A percentile compares a stretch with the other conserved stretches of the same genome.
Conservation (phyloP, 2,113 vertebrate genomes). For the Morone chrysops region DNA sequence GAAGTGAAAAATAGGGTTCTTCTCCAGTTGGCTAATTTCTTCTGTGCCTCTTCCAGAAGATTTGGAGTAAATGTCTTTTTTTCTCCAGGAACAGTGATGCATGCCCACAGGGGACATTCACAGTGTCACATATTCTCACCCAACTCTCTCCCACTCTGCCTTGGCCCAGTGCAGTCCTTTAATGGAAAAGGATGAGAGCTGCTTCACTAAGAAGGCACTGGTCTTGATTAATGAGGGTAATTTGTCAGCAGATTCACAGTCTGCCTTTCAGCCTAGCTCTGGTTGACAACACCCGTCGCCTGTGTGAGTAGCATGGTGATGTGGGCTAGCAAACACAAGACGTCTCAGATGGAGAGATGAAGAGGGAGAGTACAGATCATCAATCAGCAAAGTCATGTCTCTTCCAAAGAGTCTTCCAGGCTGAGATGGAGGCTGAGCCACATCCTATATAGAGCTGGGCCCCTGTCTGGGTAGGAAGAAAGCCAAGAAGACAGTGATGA, state of each 20-base stretch:
- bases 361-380: slow-evolving; percentile 62
- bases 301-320: slow-evolving; percentile 46
- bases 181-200: slow-evolving; percentile 33
- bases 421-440: slow-evolving; percentile 38
- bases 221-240: slow-evolving; percentile 62
- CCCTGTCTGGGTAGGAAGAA: slow-evolving; percentile 25
- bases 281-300: slow-evolving; percentile 27
- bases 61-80: background rate
- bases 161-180: slow-evolving; percentile 4
- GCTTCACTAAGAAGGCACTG: slow-evolving; percentile 14
- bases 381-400: slow-evolving; percentile 61
- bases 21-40: background rate
- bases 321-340: slow-evolving; percentile 39
- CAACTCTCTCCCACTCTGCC: background rate
- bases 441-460: slow-evolving; percentile 22
- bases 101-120: slow-evolving; percentile 14
- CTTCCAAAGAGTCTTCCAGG: slow-evolving; percentile 17
- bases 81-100: background rate
- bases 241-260: slow-evolving; percentile 57
- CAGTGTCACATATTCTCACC: slow-evolving; percentile 24
- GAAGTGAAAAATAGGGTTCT: background rate
- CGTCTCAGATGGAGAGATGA: slow-evolving; percentile 61
- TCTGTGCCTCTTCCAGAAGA: background rate
- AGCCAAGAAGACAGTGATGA: slow-evolving; percentile 41
- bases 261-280: slow-evolving; percentile 14